A percentile compares a stretch with the other conserved stretches of the same genome.
Conservation (phyloP, 1,140 invertebrate genomes). For the Macrocentrus cingulum region DNA sequence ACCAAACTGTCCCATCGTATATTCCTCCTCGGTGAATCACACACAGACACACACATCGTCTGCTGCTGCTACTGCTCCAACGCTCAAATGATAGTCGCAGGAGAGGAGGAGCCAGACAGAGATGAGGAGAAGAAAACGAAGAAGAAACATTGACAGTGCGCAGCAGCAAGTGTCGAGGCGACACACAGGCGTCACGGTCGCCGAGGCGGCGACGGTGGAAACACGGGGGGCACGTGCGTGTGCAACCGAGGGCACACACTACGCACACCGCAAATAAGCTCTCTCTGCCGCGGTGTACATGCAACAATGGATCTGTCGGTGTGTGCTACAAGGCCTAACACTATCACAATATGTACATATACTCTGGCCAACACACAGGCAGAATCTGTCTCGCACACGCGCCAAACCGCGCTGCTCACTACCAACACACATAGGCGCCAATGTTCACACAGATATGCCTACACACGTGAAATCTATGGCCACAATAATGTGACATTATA, state of each 20-base stretch:
- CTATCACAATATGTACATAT: too few relatives aligned
- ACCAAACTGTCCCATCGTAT: too few relatives aligned
- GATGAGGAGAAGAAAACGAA: neutral
- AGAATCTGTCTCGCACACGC: neutral
- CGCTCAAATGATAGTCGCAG: neutral
- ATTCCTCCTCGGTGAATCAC: neutral
- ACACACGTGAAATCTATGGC: slow-evolving; percentile 21
- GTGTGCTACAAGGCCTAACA: too few relatives aligned
- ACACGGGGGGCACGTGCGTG: slow-evolving; percentile 24
- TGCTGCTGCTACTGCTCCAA: too few relatives aligned
- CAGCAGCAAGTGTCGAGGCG: slow-evolving; percentile 24
- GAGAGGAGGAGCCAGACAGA: neutral
- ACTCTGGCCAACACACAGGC: too few relatives aligned
- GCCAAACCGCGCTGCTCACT: slow-evolving; percentile 25
- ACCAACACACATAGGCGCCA: slow-evolving; percentile 4
- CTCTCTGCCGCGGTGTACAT: neutral
- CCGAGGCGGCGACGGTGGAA: slow-evolving; percentile 5
- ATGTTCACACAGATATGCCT: slow-evolving; percentile 26
- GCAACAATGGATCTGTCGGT: too few relatives aligned
- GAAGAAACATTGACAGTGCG: slow-evolving; percentile 22
- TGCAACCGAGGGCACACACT: slow-evolving; percentile 24
- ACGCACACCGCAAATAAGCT: slow-evolving; percentile 28
- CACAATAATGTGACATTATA: slow-evolving; percentile 45
- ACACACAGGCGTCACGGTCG: slow-evolving; percentile 25
- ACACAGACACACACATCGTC: slow-evolving; percentile 7